These are phyloP conservation scores for Phymanthus crucifer DNA, from an alignment of 92 coral and sea anemone genomes.

Conservation along the genomic window DNA sequence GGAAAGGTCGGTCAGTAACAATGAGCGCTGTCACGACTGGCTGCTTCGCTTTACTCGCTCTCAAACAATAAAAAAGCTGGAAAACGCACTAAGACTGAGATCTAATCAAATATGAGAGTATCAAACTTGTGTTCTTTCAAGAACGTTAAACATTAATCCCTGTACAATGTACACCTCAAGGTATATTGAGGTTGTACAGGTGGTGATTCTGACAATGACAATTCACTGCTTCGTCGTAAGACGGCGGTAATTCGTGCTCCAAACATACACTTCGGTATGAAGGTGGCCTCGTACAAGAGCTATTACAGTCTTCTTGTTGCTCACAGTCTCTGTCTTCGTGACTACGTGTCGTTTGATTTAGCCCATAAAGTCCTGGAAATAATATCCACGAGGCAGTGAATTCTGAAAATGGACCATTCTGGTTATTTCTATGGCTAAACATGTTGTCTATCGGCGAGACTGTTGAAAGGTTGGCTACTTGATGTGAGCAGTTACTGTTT, in stretches of 20 bases:
- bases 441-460: background rate
- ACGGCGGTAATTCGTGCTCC: slow-evolving; percentile 59
- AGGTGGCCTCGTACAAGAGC: slow-evolving; percentile 21
- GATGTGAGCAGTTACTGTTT: slow-evolving; percentile 4
- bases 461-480: background rate
- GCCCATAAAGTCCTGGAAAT: slow-evolving; percentile 32
- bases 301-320: slow-evolving; percentile 27
- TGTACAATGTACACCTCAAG: background rate
- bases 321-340: slow-evolving; percentile 19
- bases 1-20: no score
- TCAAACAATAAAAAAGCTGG: background rate
- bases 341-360: slow-evolving; percentile 8
- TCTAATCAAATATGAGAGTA: background rate
- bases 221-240: slow-evolving; percentile 61
- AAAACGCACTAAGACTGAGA: background rate
- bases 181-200: background rate
- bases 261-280: slow-evolving; percentile 61
- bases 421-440: background rate
- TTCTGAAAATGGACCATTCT: background rate
- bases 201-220: slow-evolving; percentile 14
- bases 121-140: background rate
- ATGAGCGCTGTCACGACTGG: background rate
- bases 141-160: background rate
- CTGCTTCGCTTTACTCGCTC: no score
- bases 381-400: slow-evolving; percentile 16